These are phyloP conservation scores for Nematolebias whitei DNA, from an alignment of 2,113 vertebrate species.

Conservation along the genomic window DNA sequence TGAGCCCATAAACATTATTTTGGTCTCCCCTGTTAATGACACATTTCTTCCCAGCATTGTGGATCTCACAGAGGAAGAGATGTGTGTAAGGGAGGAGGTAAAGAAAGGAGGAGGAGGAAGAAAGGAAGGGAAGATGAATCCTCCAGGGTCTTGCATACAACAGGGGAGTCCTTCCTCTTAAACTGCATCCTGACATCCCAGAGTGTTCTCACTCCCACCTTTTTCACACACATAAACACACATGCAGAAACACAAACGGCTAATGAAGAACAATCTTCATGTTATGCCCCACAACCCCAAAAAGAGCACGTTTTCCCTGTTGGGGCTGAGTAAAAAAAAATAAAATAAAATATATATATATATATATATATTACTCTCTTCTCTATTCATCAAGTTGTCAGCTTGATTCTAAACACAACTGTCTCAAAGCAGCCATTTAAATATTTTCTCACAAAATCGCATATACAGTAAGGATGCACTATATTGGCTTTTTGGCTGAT, in stretches of 20 bases:
- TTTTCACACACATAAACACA: constrained; percentile 15
- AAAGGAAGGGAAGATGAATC: constrained; percentile 70
- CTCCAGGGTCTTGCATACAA: constrained; percentile 52
- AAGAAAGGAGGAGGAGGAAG: constrained; percentile 42
- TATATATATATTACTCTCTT: constrained; percentile 64
- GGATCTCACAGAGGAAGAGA: constrained; percentile 68
- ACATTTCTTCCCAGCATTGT: constrained; percentile 80
- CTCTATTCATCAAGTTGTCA: constrained; percentile 51
- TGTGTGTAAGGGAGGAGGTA: constrained; percentile 47
- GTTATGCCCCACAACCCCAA: constrained; percentile 16
- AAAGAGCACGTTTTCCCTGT: constrained; percentile 7
- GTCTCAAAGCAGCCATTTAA: constrained; percentile 55
- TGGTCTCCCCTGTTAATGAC: constrained; percentile 78
- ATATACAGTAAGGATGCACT: no score
- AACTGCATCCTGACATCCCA: constrained; percentile 63
- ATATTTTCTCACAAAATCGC: constrained; percentile 57
- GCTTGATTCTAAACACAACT: constrained; percentile 62
- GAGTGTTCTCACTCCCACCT: constrained; percentile 52
- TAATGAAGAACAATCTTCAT: constrained; percentile 49
- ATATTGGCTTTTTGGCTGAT: no score
- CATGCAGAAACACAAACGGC: constrained; percentile 34
- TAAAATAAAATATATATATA: no score
- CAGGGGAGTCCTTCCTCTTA: constrained; percentile 68
- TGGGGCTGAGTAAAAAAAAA: constrained; percentile 52
- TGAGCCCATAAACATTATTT: constrained; percentile 81